Conservation (phyloP, 2,797 vertebrate species). For the Amblyraja radiata region DNA sequence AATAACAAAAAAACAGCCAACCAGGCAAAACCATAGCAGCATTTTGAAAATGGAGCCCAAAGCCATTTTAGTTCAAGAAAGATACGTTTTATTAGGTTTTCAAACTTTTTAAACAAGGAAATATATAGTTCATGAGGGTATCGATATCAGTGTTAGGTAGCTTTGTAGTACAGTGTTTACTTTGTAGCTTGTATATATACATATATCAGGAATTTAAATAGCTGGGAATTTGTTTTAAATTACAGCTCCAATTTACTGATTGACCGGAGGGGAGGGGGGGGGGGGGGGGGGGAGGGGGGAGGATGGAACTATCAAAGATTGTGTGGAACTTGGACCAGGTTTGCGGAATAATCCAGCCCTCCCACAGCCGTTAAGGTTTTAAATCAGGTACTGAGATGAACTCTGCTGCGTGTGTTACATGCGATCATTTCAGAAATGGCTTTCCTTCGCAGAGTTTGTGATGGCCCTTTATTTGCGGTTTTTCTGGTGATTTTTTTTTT, state of each 20-base stretch:
- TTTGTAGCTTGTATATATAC: conserved; percentile 31
- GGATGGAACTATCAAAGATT: background rate
- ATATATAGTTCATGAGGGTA: conserved; percentile 11
- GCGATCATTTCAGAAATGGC: conserved; percentile 17
- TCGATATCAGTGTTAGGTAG: conserved; percentile 28
- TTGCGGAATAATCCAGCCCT: conserved; percentile 8
- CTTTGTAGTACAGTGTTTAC: conserved; percentile 30
- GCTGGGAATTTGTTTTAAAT: conserved; percentile 16
- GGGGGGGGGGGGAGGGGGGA: background rate
- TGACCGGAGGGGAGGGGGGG: background rate
- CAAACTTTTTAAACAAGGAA: conserved; percentile 31
- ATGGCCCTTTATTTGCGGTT: conserved; percentile 9
- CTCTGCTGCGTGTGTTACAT: conserved; percentile 2
- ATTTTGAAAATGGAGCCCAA: conserved; percentile 21
- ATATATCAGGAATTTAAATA: conserved; percentile 28
- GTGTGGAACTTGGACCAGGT: background rate
- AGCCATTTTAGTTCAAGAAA: conserved; percentile 29
- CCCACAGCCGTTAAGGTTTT: background rate
- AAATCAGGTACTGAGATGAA: conserved; percentile 20
- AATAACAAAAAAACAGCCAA: background rate
- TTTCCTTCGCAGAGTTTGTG: conserved; percentile 24
- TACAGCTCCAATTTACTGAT: conserved; percentile 6
- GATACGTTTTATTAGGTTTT: conserved; percentile 18
- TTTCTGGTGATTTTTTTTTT: conserved; percentile 5
- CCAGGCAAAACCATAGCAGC: conserved; percentile 4